Evolutionary conservation across 2,113 vertebrate genomes (phyloP), one percentile per base, ranked within the genome.

Genomic region (Anhinga anhinga): DNA sequence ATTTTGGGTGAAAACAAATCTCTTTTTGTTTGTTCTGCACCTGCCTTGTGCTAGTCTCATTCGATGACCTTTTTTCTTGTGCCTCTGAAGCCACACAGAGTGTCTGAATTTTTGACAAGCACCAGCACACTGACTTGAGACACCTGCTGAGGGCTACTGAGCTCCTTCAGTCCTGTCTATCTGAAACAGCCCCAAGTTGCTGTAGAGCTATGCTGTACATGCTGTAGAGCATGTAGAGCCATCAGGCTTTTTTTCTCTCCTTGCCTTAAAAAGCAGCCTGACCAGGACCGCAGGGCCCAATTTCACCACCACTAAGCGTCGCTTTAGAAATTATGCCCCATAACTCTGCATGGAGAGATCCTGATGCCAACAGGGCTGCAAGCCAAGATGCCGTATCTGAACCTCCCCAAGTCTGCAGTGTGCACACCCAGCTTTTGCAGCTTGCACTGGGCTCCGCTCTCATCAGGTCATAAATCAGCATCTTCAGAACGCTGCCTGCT

Each of bases 171-270:
- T 8, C 8, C 42, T 67, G 52, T 61, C 36, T 36, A 2, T 42
- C 63, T 76, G 86, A 84, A 87, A 49, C 20, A 76, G 52, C 15
- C 36, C 42, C 44, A 18, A 1, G 0, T n/a, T 72, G 42, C 66
- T 83, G 13, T 13, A 72, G 62, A 86, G 21, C 19, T 66, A 47
- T 6, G 15, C 27, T n/a, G n/a, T n/a, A n/a, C n/a, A n/a, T n/a
- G n/a, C n/a, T n/a, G n/a, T n/a, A n/a, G n/a, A n/a, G n/a, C n/a
- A n/a, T n/a, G n/a, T n/a, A n/a, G n/a, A n/a, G n/a, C n/a, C n/a
- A 21, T 30, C 0, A 1, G 8, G 3, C n/a, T 1, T 5, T 9
- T 3, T 21, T 81, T 45, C 18, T 50, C 47, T 69, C 22, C 29
- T 76, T 72, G 49, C 62, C 52, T 63, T 63, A 29, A 7, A 45